A percentile compares a stretch with the other conserved stretches of the same genome.
Evolutionary conservation across 2,113 vertebrate genomes (phyloP).

Genomic region (Suricata suricatta): DNA sequence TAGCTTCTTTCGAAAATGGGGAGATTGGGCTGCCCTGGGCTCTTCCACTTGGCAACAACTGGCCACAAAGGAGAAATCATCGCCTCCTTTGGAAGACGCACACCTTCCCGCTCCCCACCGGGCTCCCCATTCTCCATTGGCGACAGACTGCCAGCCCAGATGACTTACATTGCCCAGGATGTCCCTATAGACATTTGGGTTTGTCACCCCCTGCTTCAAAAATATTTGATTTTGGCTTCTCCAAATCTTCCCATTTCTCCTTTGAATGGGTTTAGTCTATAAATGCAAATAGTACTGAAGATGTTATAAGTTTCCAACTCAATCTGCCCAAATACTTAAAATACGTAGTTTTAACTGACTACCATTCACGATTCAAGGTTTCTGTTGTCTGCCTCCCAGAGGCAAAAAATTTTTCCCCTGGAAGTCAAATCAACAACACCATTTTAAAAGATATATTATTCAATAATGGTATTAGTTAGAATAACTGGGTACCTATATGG

Average conservation of each 20-base stretch:
- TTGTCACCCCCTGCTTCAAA: not conserved
- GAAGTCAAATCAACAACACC: not conserved
- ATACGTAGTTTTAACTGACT: not conserved
- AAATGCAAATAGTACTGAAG: not conserved
- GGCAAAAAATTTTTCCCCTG: not conserved
- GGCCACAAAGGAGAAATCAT: fast-evolving
- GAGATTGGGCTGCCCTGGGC: not conserved
- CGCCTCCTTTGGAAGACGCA: fast-evolving
- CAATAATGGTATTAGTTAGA: not conserved
- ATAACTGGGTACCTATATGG: too few species aligned
- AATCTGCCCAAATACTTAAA: not conserved
- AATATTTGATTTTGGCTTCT: not conserved
- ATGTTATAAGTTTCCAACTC: not conserved
- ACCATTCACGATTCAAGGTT: not conserved
- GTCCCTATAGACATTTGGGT: not conserved
- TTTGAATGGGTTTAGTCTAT: not conserved
- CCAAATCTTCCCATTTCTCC: not conserved
- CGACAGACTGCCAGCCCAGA: fast-evolving
- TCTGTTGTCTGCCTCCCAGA: not conserved
- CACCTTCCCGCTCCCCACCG: not conserved
- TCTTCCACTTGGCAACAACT: not conserved
- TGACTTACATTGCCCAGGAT: fast-evolving
- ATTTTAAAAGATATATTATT: not conserved
- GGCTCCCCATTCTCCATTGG: too few species aligned
- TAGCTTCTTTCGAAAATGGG: not conserved